Percentiles rank a stretch among this genome's conserved stretches.
Evolutionary conservation across 2,113 vertebrate genomes (phyloP).

Genomic region (Parotia lawesii): DNA sequence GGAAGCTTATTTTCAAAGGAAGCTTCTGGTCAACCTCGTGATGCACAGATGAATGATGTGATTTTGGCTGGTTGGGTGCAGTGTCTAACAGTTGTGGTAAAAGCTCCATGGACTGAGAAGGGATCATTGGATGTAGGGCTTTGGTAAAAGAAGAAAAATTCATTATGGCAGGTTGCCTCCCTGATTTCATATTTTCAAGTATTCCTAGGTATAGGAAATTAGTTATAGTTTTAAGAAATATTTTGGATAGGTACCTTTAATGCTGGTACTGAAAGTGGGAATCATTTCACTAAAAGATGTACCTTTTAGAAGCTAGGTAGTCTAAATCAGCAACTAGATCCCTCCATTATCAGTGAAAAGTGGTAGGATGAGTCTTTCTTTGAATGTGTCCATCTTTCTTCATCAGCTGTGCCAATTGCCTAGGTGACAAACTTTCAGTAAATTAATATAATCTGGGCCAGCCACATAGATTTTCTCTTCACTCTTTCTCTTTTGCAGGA

Average conservation of each 20-base stretch:
- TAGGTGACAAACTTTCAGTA: neutral
- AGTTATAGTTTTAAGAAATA: neutral
- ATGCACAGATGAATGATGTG: neutral
- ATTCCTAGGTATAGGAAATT: neutral
- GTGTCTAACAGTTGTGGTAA: neutral
- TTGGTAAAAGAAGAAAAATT: neutral
- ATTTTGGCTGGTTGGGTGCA: neutral
- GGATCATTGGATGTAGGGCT: neutral
- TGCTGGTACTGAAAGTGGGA: neutral
- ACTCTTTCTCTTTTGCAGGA: neutral
- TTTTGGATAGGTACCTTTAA: neutral
- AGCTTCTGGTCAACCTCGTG: neutral
- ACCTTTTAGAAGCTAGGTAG: neutral
- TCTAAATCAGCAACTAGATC: neutral
- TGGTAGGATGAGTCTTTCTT: neutral
- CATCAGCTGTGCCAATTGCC: neutral
- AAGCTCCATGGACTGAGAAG: neutral
- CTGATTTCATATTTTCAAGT: neutral
- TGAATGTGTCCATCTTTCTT: neutral
- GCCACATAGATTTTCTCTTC: neutral
- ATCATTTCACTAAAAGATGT: neutral
- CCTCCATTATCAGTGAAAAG: neutral
- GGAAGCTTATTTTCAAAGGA: neutral
- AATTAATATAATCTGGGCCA: neutral
- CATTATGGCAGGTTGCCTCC: neutral